These are phyloP conservation scores for Coreius guichenoti DNA, from an alignment of 2,797 vertebrate species.

Conservation along the genomic window DNA sequence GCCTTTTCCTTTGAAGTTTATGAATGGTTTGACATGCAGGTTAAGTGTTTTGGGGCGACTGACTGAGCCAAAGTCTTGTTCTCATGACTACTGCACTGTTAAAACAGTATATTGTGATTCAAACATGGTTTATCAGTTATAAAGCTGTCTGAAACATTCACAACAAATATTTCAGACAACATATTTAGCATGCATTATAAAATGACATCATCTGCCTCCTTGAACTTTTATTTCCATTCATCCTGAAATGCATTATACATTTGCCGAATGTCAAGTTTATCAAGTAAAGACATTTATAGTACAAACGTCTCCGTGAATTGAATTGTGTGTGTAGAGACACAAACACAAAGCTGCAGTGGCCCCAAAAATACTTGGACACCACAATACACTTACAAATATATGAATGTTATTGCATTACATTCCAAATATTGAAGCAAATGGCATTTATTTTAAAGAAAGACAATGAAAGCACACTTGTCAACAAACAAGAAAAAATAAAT, in stretches of 20 bases:
- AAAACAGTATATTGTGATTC: background rate
- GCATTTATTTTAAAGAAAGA: background rate
- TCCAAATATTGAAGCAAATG: background rate
- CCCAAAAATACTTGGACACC: background rate
- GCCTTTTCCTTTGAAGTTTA: slow-evolving; percentile 34
- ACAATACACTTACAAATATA: background rate
- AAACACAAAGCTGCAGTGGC: background rate
- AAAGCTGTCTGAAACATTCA: slow-evolving; percentile 4
- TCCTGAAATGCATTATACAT: background rate
- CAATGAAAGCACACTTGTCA: background rate
- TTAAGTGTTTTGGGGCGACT: slow-evolving; percentile 24
- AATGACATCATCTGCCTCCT: background rate
- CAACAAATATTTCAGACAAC: background rate
- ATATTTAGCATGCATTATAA: background rate
- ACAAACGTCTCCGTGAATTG: background rate
- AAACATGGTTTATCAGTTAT: slow-evolving; percentile 1
- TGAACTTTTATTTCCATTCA: background rate
- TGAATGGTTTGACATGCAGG: slow-evolving; percentile 35
- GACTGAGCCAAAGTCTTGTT: slow-evolving; percentile 24
- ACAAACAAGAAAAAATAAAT: background rate
- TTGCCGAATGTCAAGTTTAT: background rate
- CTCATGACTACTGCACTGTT: slow-evolving; percentile 34
- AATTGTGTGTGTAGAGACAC: background rate
- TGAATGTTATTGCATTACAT: background rate
- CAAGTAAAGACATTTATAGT: slow-evolving; percentile 6